Base-by-base conservation (phyloP, 2,888 invertebrate species). In the Lymantria dispar region DNA sequence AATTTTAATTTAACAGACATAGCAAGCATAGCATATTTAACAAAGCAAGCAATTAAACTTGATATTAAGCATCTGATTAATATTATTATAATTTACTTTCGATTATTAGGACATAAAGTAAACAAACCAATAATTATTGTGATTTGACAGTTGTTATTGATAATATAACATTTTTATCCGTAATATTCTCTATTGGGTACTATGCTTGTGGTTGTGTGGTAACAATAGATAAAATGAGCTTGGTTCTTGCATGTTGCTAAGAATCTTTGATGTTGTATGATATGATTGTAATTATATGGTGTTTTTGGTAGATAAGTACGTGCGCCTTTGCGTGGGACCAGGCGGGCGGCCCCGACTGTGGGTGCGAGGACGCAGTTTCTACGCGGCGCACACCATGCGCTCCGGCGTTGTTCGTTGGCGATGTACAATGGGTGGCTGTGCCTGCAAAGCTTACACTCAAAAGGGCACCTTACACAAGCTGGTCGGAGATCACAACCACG, bases 321-420 rank as follows among this genome's bases (percentile, higher is more conserved):
- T 90, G 70, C 83, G 86, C 7, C 70, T 91, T 61, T 87, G 87
- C 62, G 87, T 90, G 65, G 90, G 90, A 0, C 90, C 90, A 42
- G 90, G 90, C 56, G 90, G 90, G 37, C 80, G 90, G 58, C 90
- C 90, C 50, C 80, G 91, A 56, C 74, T 91, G 42, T 90, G 90
- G 90, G 89, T 90, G 61, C 83, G 85, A 59, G 90, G 90, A 49
- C 87, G 88, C 67, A 91, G 90, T 60, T 91, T 91, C 70, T 91
- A 91, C 74, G 89, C 89, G 48, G 90, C 90, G 54, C 90, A 91
- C 65, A 91, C 90, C 9, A 91, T 91, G 90, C 85, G 90, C 43
- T 91, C 90, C 8, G 90, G 90, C 42, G 83, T 89, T 12, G 90
- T 90, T 49, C 87, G 90, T 57, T 90, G 90, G 90, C 84, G 90